Percentiles rank a stretch among this genome's conserved stretches.
phyloP scores from a whole-genome alignment of 1,140 invertebrate genomes.

The Eumeta japonica region DNA sequence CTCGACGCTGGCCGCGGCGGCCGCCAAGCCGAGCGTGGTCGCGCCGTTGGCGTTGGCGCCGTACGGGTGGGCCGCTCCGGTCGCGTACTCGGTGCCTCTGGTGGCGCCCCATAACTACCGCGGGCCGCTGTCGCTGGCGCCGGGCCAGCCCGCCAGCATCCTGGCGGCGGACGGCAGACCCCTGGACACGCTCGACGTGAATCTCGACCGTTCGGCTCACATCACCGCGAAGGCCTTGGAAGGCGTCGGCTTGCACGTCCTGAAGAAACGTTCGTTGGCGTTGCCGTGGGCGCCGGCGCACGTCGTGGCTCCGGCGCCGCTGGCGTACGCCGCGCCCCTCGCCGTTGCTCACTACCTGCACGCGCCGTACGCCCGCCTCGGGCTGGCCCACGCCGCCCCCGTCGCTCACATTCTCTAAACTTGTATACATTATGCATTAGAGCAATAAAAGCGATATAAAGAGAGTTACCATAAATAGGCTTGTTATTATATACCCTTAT shows the following conservation, averaged over 20 bases:
- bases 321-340: slow-evolving; percentile 6
- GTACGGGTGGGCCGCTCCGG: slow-evolving; percentile 23
- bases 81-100: slow-evolving; percentile 24
- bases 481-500: too few relatives aligned
- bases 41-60: slow-evolving; percentile 32
- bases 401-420: slow-evolving; percentile 12
- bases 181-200: slow-evolving; percentile 42
- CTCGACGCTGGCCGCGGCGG: slow-evolving; percentile 46
- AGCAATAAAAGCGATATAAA: too few relatives aligned
- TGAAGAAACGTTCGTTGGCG: slow-evolving; percentile 34
- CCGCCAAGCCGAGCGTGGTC: slow-evolving; percentile 32
- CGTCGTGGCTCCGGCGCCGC: slow-evolving; percentile 13
- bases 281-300: too few relatives aligned
- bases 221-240: slow-evolving; percentile 31
- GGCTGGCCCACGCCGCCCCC: slow-evolving; percentile 18
- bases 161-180: slow-evolving; percentile 28
- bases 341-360: slow-evolving; percentile 3
- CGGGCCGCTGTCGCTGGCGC: slow-evolving; percentile 28
- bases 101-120: slow-evolving; percentile 7
- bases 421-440: too few relatives aligned
- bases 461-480: too few relatives aligned
- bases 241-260: slow-evolving; percentile 23
- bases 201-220: slow-evolving; percentile 47
- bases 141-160: slow-evolving; percentile 35
- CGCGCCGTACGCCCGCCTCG: slow-evolving; percentile 17